These are phyloP conservation scores for Isaurus tuberculatus DNA, from an alignment of 92 coral and sea anemone genomes.

Conservation along the genomic window DNA sequence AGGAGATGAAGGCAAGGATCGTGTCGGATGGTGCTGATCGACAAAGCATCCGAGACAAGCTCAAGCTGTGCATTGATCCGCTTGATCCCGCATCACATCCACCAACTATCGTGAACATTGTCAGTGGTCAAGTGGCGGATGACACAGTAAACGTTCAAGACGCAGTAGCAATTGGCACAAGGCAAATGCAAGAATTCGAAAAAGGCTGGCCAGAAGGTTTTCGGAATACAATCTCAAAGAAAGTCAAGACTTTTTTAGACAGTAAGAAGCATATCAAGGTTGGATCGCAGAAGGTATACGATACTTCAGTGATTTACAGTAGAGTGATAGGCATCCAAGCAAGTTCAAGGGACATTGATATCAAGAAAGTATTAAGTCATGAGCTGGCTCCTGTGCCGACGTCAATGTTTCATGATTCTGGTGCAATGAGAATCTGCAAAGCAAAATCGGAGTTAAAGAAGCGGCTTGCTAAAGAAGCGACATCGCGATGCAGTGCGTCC, in stretches of 20 bases:
- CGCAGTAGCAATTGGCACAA: constrained; percentile 56
- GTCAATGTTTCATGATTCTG: constrained; percentile 66
- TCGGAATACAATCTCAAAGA: constrained; percentile 47
- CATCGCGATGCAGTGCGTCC: too few relatives aligned
- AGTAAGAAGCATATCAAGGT: constrained; percentile 50
- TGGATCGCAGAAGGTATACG: constrained; percentile 58
- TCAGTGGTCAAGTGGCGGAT: constrained; percentile 64
- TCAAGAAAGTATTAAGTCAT: constrained; percentile 54
- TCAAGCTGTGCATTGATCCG: constrained; percentile 63
- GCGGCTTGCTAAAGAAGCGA: too few relatives aligned
- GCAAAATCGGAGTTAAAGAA: too few relatives aligned
- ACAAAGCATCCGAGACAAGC: constrained; percentile 58
- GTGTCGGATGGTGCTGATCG: constrained; percentile 56
- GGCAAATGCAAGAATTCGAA: constrained; percentile 57
- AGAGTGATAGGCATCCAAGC: constrained; percentile 66
- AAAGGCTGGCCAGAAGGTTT: constrained; percentile 67
- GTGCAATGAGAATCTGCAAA: too few relatives aligned
- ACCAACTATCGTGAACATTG: constrained; percentile 57
- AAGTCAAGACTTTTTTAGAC: constrained; percentile 56
- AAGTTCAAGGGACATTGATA: constrained; percentile 56
- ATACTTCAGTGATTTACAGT: constrained; percentile 58
- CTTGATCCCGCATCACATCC: constrained; percentile 63
- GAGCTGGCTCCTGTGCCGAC: constrained; percentile 75
- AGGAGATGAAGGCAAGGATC: constrained; percentile 61
- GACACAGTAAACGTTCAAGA: constrained; percentile 56